Percentiles rank a stretch among this genome's conserved stretches.
Conservation (phyloP, 2,113 vertebrate species). For the Phalacrocorax pelagicus region DNA sequence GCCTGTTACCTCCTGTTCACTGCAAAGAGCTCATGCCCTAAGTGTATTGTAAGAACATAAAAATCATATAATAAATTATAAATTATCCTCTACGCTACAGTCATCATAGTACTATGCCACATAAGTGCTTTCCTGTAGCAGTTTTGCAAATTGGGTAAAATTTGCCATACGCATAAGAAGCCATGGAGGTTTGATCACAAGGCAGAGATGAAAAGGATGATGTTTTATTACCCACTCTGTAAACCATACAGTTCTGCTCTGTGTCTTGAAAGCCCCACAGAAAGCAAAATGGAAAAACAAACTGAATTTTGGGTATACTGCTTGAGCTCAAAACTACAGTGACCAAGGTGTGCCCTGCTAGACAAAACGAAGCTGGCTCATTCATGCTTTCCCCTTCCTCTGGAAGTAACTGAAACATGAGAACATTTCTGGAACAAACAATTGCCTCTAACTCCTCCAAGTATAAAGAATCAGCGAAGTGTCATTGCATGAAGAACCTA, state of each 20-base stretch:
- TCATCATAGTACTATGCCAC: background rate
- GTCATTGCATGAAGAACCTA: slow-evolving; percentile 36
- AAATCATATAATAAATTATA: background rate
- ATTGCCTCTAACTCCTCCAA: slow-evolving; percentile 32
- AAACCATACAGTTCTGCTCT: background rate
- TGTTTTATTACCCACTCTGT: background rate
- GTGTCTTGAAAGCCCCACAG: background rate
- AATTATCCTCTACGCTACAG: background rate
- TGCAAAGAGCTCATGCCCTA: background rate
- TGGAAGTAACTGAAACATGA: background rate
- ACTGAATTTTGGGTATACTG: background rate
- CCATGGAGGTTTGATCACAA: background rate
- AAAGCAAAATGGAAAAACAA: background rate
- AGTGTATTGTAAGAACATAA: background rate
- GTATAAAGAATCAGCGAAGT: slow-evolving; percentile 42
- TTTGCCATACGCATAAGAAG: background rate
- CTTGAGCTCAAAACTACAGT: background rate
- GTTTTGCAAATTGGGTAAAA: background rate
- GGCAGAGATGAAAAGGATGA: background rate
- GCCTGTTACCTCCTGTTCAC: background rate
- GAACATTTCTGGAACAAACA: slow-evolving; percentile 1
- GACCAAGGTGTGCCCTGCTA: background rate
- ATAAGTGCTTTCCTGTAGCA: background rate
- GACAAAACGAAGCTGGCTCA: background rate
- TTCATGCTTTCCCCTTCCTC: slow-evolving; percentile 18